These are phyloP conservation scores for Pterostichus madidus DNA, from an alignment of 2,888 invertebrate species.

Conservation along the genomic window DNA sequence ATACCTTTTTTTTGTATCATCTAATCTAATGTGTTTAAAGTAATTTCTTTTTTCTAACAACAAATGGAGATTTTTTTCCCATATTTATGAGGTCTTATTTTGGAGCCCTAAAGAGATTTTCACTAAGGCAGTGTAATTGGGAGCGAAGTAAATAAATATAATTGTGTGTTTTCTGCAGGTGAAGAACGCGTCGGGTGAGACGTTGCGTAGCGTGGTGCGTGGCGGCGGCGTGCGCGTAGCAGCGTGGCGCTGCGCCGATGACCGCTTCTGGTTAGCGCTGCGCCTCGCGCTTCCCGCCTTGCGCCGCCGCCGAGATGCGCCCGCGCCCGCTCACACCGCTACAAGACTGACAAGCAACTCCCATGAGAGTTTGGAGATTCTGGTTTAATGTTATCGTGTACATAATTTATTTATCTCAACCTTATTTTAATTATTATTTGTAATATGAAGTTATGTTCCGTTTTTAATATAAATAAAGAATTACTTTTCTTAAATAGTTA, in stretches of 20 bases:
- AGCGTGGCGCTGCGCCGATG: constrained; percentile 73
- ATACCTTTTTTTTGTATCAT: too few relatives aligned
- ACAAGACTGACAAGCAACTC: constrained; percentile 73
- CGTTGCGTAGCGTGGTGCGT: constrained; percentile 77
- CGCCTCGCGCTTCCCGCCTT: constrained; percentile 82
- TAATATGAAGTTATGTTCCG: constrained; percentile 52
- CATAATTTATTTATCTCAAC: constrained; percentile 61
- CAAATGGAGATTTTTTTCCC: too few relatives aligned
- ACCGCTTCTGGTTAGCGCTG: constrained; percentile 83
- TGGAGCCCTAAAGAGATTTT: too few relatives aligned
- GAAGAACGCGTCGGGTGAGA: constrained; percentile 78
- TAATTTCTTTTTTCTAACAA: too few relatives aligned
- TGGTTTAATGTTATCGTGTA: constrained; percentile 69
- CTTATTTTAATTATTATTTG: constrained; percentile 46
- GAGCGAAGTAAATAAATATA: too few relatives aligned
- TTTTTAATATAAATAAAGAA: constrained; percentile 61
- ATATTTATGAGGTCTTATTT: too few relatives aligned
- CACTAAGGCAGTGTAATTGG: too few relatives aligned
- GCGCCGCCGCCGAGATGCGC: constrained; percentile 54
- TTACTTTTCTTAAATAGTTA: constrained; percentile 45
- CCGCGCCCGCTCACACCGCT: constrained; percentile 61
- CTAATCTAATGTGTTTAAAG: too few relatives aligned
- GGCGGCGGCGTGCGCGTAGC: constrained; percentile 69
- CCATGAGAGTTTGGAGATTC: constrained; percentile 73
- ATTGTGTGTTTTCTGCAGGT: constrained; percentile 63